phyloP scores from a whole-genome alignment of 2,113 vertebrate genomes.

The Uria lomvia region DNA sequence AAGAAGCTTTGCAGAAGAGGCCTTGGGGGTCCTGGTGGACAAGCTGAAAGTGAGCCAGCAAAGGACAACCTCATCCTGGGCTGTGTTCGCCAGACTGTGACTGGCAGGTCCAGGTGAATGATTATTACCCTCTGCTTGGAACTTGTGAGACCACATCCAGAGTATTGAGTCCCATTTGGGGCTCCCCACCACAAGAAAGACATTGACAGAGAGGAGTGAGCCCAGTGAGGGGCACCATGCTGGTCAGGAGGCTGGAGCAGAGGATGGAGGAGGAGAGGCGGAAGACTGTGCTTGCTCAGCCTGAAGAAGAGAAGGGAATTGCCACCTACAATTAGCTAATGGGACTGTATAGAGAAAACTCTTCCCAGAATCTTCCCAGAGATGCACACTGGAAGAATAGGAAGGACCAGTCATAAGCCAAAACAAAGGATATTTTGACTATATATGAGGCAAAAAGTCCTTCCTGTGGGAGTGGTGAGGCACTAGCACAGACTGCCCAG shows the following conservation, averaged over 20 bases:
- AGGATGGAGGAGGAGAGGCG: background rate
- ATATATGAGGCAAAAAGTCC: background rate
- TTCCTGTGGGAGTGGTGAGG: background rate
- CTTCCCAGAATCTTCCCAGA: background rate
- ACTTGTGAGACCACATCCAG: background rate
- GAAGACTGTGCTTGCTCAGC: background rate
- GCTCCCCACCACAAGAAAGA: background rate
- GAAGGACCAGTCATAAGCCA: background rate
- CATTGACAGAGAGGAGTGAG: background rate
- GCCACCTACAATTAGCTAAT: background rate
- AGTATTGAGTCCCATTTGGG: background rate
- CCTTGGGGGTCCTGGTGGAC: background rate
- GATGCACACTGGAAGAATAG: background rate
- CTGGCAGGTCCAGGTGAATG: background rate
- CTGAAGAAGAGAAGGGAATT: background rate
- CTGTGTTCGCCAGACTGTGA: background rate
- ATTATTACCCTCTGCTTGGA: background rate
- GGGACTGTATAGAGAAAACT: background rate
- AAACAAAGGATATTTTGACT: background rate
- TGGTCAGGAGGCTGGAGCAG: background rate
- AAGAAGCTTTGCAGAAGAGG: background rate
- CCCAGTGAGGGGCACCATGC: background rate
- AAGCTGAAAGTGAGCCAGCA: background rate
- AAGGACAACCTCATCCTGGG: background rate
- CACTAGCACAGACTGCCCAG: background rate